Evolutionary conservation across 1,140 invertebrate genomes (phyloP).

Genomic region (Maconellicoccus hirsutus): DNA sequence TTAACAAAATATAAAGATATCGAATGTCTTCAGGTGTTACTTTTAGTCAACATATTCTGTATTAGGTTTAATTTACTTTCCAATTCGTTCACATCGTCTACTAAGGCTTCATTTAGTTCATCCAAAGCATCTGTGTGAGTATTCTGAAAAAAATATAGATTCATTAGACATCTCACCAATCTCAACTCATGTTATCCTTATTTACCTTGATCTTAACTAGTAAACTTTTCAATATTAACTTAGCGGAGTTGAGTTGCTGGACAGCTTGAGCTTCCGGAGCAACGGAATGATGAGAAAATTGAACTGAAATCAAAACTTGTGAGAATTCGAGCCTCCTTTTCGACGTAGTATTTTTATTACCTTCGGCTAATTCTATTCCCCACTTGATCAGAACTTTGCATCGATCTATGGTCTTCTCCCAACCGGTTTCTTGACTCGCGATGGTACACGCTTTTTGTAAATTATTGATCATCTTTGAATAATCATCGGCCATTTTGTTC

Average conservation of each 20-base stretch:
- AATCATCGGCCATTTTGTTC: constrained; percentile 38
- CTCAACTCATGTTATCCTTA: not conserved
- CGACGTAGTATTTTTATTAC: constrained; percentile 23
- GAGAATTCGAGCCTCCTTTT: too few relatives aligned
- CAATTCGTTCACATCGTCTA: not conserved
- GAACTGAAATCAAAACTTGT: not conserved
- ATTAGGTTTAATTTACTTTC: not conserved
- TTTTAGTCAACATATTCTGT: too few relatives aligned
- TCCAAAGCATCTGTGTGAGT: not conserved
- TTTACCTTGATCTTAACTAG: not conserved
- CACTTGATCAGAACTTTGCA: constrained; percentile 39
- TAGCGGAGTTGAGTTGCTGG: constrained; percentile 2
- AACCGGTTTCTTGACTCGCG: constrained; percentile 38
- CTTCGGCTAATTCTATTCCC: constrained; percentile 37
- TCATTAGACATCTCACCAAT: not conserved
- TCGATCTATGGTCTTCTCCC: constrained; percentile 44
- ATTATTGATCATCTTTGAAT: constrained; percentile 43
- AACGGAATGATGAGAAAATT: not conserved
- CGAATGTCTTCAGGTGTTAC: too few relatives aligned
- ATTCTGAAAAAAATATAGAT: not conserved
- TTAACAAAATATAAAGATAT: too few relatives aligned
- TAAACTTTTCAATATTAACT: not conserved
- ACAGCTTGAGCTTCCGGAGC: not conserved
- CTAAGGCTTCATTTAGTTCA: not conserved
- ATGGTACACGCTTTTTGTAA: constrained; percentile 41